These are phyloP conservation scores for Drosophila nigrodunni DNA, from an alignment of 1,140 invertebrate species.

Conservation along the genomic window DNA sequence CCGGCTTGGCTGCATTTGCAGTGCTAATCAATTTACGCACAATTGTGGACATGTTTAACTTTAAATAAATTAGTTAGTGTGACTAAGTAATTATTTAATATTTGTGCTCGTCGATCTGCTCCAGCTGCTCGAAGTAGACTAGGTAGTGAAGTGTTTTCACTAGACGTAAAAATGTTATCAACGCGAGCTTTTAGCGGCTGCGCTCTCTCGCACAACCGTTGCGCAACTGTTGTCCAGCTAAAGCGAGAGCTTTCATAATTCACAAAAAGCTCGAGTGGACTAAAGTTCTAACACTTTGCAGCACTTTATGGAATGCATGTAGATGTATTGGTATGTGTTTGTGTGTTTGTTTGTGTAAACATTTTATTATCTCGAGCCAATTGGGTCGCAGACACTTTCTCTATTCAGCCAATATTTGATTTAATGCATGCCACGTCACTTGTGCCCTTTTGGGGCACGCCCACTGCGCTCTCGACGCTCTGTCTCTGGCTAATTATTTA, in stretches of 20 bases:
- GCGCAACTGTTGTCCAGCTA: constrained; percentile 1
- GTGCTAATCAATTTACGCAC: constrained; percentile 85
- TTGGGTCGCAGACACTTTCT: constrained; percentile 70
- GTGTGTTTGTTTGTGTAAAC: too few relatives aligned
- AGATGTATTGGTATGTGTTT: too few relatives aligned
- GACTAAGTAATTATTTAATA: neutral
- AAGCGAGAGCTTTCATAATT: constrained; percentile 31
- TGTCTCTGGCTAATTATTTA: constrained; percentile 72
- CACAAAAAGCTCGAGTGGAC: neutral
- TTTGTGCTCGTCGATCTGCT: constrained; percentile 25
- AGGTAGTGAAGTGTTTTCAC: constrained; percentile 6
- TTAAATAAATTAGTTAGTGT: neutral
- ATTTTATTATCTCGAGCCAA: constrained; percentile 27
- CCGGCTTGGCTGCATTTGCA: constrained; percentile 87
- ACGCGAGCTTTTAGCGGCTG: constrained; percentile 14
- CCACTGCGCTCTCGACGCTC: constrained; percentile 29
- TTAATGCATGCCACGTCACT: constrained; percentile 74
- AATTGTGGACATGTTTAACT: constrained; percentile 69
- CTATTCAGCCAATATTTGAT: constrained; percentile 73
- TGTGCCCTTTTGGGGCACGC: constrained; percentile 50
- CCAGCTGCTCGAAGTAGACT: constrained; percentile 25
- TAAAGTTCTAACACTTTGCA: too few relatives aligned
- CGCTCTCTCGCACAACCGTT: constrained; percentile 15
- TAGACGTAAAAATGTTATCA: constrained; percentile 16
- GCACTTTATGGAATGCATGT: too few relatives aligned